Evolutionary conservation across 2,888 invertebrate species (phyloP).

Genomic region (Leptarthrus brevirostris): DNA sequence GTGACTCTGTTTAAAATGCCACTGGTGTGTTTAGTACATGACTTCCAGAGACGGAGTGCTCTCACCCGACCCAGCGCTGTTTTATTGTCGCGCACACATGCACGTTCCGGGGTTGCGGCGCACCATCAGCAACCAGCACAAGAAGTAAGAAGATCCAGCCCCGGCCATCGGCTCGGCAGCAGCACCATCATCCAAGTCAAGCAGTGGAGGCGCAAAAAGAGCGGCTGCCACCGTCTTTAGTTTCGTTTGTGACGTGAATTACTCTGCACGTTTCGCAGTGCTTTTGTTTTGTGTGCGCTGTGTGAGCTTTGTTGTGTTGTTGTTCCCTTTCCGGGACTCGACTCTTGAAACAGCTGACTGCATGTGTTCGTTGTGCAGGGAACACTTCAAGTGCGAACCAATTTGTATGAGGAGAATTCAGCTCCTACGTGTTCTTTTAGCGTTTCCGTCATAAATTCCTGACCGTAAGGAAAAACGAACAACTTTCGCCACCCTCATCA

Average conservation of each 20-base stretch:
- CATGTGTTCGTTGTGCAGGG: slow-evolving; percentile 7
- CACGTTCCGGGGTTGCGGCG: slow-evolving; percentile 11
- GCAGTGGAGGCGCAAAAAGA: slow-evolving; percentile 38
- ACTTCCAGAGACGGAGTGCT: slow-evolving; percentile 60
- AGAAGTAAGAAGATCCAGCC: slow-evolving; percentile 33
- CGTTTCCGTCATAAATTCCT: slow-evolving; percentile 47
- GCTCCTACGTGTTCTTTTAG: slow-evolving; percentile 45
- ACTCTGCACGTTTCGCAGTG: slow-evolving; percentile 60
- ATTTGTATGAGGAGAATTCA: slow-evolving; percentile 40
- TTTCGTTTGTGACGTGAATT: slow-evolving; percentile 68
- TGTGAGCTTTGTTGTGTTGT: slow-evolving; percentile 1
- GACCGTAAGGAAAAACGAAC: slow-evolving; percentile 3
- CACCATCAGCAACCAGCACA: background rate
- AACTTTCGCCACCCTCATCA: slow-evolving; percentile 6
- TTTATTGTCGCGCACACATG: background rate
- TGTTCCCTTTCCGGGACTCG: slow-evolving; percentile 41
- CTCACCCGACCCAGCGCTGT: slow-evolving; percentile 60
- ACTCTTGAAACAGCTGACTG: slow-evolving; percentile 47
- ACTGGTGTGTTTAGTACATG: slow-evolving; percentile 68
- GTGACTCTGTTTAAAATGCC: slow-evolving; percentile 68
- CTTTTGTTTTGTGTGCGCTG: slow-evolving; percentile 45
- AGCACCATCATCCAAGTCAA: slow-evolving; percentile 47
- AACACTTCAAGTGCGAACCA: slow-evolving; percentile 30
- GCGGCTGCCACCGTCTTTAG: slow-evolving; percentile 58
- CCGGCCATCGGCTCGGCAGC: slow-evolving; percentile 12